These are phyloP conservation scores for Prionailurus bengalensis DNA, from an alignment of 2,113 vertebrate genomes.

Conservation along the genomic window DNA sequence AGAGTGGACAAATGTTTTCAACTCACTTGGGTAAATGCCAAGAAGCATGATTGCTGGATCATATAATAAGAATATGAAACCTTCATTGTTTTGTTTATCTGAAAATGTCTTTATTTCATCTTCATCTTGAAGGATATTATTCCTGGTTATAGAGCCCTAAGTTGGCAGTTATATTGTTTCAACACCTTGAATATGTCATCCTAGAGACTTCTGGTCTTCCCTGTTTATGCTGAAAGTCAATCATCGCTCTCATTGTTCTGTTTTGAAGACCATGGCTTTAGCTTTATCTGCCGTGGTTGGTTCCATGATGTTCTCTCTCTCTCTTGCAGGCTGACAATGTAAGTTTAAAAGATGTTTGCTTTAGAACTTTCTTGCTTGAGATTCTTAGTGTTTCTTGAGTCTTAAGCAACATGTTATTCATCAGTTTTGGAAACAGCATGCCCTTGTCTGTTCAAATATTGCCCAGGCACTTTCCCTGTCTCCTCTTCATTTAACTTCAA, in stretches of 20 bases:
- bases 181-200: neutral
- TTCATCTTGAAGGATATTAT: neutral
- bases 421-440: neutral
- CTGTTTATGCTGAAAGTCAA: neutral
- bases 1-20: neutral
- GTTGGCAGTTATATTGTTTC: neutral
- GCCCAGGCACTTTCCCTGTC: neutral
- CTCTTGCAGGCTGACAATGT: neutral
- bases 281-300: neutral
- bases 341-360: neutral
- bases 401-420: neutral
- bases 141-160: neutral
- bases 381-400: neutral
- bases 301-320: neutral
- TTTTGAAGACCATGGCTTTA: neutral
- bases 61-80: neutral
- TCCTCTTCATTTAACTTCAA: neutral
- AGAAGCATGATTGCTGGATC: neutral
- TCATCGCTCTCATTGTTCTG: neutral
- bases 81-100: neutral
- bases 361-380: neutral
- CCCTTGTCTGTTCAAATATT: neutral
- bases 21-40: neutral
- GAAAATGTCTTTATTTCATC: neutral
- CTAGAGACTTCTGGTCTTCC: neutral